Conservation (phyloP, 2,113 vertebrate genomes). For the Trogon melanurus region DNA sequence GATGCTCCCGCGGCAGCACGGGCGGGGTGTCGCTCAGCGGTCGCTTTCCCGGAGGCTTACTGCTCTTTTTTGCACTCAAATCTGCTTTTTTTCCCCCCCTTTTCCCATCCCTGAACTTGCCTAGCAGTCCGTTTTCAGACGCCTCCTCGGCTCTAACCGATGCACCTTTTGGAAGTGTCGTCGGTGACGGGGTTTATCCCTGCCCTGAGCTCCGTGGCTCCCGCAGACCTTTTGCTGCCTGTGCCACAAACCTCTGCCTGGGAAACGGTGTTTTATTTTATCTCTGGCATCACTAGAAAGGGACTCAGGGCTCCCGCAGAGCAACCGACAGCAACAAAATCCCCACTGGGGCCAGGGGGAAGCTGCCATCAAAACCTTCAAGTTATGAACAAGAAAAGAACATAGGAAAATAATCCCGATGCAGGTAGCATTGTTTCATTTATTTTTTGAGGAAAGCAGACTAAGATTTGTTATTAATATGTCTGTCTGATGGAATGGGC, state of each 20-base stretch:
- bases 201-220: rapidly evolving
- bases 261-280: neutral
- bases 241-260: neutral
- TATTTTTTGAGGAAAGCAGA: neutral
- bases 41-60: neutral
- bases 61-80: neutral
- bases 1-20: rapidly evolving
- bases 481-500: neutral
- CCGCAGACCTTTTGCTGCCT: rapidly evolving
- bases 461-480: neutral
- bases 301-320: neutral
- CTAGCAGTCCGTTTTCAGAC: neutral
- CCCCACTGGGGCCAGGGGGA: rapidly evolving
- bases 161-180: rapidly evolving
- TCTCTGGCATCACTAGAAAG: neutral
- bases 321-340: neutral
- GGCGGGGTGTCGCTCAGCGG: neutral
- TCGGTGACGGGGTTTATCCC: neutral
- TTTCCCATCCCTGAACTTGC: neutral
- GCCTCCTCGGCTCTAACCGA: neutral
- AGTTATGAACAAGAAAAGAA: neutral
- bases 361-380: neutral
- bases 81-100: neutral
- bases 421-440: neutral
- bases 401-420: neutral